Evolutionary conservation across 2,888 invertebrate species (phyloP).

Genomic region (Lasioglossum zephyrum): DNA sequence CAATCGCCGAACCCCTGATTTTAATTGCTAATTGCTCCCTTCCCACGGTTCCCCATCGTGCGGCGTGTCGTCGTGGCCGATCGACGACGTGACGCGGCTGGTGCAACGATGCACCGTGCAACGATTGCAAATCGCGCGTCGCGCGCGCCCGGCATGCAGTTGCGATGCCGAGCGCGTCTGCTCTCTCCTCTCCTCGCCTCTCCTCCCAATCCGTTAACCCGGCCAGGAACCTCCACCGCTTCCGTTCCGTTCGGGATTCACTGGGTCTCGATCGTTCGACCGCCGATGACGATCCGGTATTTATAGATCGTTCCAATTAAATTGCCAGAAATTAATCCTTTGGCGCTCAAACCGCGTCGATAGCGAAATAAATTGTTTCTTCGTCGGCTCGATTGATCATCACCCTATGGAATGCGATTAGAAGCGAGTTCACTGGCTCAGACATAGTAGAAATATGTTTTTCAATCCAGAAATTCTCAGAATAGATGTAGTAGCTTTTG

Average conservation of each 20-base stretch:
- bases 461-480: neutral
- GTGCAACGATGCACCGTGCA: conserved; percentile 50
- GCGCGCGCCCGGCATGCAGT: conserved; percentile 15
- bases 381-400: neutral
- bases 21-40: conserved; percentile 73
- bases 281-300: conserved; percentile 15
- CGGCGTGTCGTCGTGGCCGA: conserved; percentile 57
- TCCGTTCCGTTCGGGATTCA: conserved; percentile 15
- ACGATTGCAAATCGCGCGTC: conserved; percentile 61
- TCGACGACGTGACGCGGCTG: conserved; percentile 60
- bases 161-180: conserved; percentile 47
- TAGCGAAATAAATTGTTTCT: neutral
- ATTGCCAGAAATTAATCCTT: conserved; percentile 33
- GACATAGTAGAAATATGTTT: neutral
- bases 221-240: conserved; percentile 2
- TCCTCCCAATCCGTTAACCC: neutral
- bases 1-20: conserved; percentile 66
- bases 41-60: conserved; percentile 44
- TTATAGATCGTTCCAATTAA: conserved; percentile 36
- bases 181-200: neutral
- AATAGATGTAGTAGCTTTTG: neutral
- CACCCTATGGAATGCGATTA: neutral
- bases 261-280: conserved; percentile 26
- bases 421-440: neutral
- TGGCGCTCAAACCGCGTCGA: neutral